Percentiles rank a stretch among this genome's conserved stretches.
Conservation (phyloP, 2,888 invertebrate species). For the Drosophila quasianomalipes region DNA sequence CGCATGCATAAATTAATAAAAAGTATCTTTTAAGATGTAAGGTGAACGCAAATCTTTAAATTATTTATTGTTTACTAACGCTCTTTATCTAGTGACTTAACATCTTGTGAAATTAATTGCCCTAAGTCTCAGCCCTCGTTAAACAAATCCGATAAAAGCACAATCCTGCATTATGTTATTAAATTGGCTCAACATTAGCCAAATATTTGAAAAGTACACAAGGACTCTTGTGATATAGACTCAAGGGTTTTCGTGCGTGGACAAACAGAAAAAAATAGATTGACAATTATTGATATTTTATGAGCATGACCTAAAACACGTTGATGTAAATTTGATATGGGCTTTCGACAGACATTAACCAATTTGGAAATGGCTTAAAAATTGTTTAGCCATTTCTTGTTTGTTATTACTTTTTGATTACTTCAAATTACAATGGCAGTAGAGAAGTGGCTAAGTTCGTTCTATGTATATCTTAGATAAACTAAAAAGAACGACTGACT, state of each 20-base stretch:
- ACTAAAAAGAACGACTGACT: background rate
- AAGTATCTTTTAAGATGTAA: background rate
- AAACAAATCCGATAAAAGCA: slow-evolving; percentile 13
- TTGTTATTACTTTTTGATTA: slow-evolving; percentile 12
- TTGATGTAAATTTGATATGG: slow-evolving; percentile 55
- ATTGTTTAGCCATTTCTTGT: slow-evolving; percentile 17
- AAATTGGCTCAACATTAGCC: slow-evolving; percentile 13
- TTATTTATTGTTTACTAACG: background rate
- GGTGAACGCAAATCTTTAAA: background rate
- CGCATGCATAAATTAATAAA: background rate
- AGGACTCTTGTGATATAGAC: background rate
- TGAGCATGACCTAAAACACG: slow-evolving; percentile 36
- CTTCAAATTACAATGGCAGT: background rate
- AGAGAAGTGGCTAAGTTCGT: background rate
- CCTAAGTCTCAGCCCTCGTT: background rate
- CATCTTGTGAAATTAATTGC: background rate
- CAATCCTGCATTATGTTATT: background rate
- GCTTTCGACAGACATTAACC: slow-evolving; percentile 17
- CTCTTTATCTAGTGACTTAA: background rate
- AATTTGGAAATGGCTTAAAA: slow-evolving; percentile 17
- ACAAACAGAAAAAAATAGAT: slow-evolving; percentile 43
- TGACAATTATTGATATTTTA: slow-evolving; percentile 77
- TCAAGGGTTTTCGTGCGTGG: slow-evolving; percentile 20
- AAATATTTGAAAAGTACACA: slow-evolving; percentile 25
- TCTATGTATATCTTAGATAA: background rate